Evolutionary conservation across 2,888 invertebrate species (phyloP).

Genomic region (Agriopis leucophaearia): DNA sequence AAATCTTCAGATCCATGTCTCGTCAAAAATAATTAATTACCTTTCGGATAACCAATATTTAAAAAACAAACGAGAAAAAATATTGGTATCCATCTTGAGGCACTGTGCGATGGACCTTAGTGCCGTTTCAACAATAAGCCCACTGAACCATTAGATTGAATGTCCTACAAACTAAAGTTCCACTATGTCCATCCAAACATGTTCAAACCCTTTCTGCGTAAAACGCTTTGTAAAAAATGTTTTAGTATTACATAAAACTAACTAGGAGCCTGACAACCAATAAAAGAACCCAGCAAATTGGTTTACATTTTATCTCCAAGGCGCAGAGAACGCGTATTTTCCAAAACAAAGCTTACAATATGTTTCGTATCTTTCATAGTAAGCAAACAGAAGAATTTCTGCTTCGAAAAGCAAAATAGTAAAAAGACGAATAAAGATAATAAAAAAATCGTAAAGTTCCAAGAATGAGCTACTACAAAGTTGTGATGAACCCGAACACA

Average conservation of each 20-base stretch:
- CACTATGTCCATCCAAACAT: background rate
- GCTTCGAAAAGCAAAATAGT: slow-evolving; percentile 17
- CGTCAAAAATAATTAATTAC: too few relatives aligned
- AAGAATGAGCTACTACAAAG: slow-evolving; percentile 15
- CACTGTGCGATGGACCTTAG: too few relatives aligned
- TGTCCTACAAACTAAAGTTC: too few relatives aligned
- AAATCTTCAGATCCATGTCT: too few relatives aligned
- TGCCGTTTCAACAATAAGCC: too few relatives aligned
- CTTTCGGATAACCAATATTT: too few relatives aligned
- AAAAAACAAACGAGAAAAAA: too few relatives aligned
- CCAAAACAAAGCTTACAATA: slow-evolving; percentile 6
- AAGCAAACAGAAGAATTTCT: slow-evolving; percentile 9
- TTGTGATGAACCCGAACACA: slow-evolving; percentile 13
- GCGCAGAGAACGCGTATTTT: background rate
- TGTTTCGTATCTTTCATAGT: slow-evolving; percentile 8
- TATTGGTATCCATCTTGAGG: too few relatives aligned
- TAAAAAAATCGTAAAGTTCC: slow-evolving; percentile 22
- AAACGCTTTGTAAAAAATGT: background rate
- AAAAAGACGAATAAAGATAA: slow-evolving; percentile 13
- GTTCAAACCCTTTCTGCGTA: background rate
- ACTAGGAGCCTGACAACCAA: slow-evolving; percentile 1
- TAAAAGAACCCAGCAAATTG: slow-evolving; percentile 7
- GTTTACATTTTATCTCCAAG: slow-evolving; percentile 3
- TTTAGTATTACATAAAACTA: background rate
- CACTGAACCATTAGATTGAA: too few relatives aligned